Conservation (phyloP, 2,113 vertebrate genomes). For the Scomber japonicus region DNA sequence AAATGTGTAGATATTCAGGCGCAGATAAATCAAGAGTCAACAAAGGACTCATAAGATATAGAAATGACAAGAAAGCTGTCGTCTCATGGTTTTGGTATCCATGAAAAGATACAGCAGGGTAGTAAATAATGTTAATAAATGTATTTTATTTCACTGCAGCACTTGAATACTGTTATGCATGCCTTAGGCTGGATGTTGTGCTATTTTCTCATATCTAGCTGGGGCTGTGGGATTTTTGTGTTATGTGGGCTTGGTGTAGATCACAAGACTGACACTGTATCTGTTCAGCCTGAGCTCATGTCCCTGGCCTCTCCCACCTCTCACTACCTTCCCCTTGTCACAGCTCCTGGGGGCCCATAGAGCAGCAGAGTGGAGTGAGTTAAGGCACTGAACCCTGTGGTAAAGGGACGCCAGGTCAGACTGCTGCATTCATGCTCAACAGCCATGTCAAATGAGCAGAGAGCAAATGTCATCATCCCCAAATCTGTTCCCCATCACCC, state of each 20-base stretch:
- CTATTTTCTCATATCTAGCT: constrained; percentile 1
- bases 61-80: constrained; percentile 40
- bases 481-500: constrained; percentile 33
- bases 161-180: not conserved
- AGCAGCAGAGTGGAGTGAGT: constrained; percentile 33
- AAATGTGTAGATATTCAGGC: constrained; percentile 49
- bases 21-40: constrained; percentile 51
- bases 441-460: constrained; percentile 38
- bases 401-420: constrained; percentile 31
- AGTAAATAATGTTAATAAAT: not conserved
- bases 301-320: constrained; percentile 37
- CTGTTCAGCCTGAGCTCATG: constrained; percentile 34
- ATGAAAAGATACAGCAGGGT: not conserved
- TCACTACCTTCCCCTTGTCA: constrained; percentile 43
- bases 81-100: constrained; percentile 16
- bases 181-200: not conserved
- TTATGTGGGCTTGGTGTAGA: constrained; percentile 15
- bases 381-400: not conserved
- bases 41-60: constrained; percentile 27
- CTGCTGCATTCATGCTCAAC: constrained; percentile 32
- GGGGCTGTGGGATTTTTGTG: constrained; percentile 23
- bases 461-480: constrained; percentile 6
- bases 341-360: constrained; percentile 28
- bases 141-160: not conserved
- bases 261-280: constrained; percentile 42